Percentiles rank a stretch among this genome's conserved stretches.
Evolutionary conservation across 2,888 invertebrate species (phyloP).

Genomic region (Hedychridium roseum): DNA sequence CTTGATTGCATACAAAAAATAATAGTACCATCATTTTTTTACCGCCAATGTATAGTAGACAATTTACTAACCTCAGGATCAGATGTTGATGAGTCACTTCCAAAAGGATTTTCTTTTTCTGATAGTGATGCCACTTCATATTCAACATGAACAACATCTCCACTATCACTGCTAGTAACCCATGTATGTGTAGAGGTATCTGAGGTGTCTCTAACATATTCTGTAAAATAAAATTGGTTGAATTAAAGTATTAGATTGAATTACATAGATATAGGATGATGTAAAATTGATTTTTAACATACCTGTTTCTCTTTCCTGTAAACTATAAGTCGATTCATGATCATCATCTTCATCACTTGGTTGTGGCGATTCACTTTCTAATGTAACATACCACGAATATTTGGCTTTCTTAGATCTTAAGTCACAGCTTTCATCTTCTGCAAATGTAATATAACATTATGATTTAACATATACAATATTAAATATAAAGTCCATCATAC

Average conservation of each 20-base stretch:
- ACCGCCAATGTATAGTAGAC: too few species aligned
- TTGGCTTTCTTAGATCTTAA: constrained; percentile 39
- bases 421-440: constrained; percentile 38
- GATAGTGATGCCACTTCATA: constrained; percentile 50
- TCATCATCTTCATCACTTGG: constrained; percentile 63
- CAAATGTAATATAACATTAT: constrained; percentile 13
- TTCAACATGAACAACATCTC: constrained; percentile 39
- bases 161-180: constrained; percentile 31
- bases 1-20: not conserved
- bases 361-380: constrained; percentile 64
- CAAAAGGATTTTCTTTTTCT: constrained; percentile 40
- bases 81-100: constrained; percentile 40
- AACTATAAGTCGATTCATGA: constrained; percentile 70
- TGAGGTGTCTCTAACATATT: constrained; percentile 48
- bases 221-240: constrained; percentile 26
- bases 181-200: constrained; percentile 47
- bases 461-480: too few species aligned
- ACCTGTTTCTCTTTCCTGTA: constrained; percentile 76
- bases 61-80: constrained; percentile 45
- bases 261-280: not conserved
- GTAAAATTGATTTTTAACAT: too few species aligned
- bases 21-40: not conserved
- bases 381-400: constrained; percentile 50
- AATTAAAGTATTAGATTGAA: not conserved
- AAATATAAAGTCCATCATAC: too few species aligned